A percentile compares a stretch with the other conserved stretches of the same genome.
Evolutionary conservation across 2,113 vertebrate species (phyloP).

Genomic region (Tichodroma muraria): DNA sequence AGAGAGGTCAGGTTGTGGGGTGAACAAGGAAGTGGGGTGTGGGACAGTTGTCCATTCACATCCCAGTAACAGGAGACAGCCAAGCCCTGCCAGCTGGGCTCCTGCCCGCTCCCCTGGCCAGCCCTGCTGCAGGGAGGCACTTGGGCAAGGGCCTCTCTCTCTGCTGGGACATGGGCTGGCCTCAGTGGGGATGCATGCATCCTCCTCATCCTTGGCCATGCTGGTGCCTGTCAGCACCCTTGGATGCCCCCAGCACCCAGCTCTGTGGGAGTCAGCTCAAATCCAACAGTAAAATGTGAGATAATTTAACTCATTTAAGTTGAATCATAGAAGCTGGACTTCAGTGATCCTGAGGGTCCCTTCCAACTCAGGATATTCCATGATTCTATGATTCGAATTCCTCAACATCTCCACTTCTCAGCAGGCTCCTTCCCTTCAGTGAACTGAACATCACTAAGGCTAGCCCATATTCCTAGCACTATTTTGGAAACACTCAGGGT

Average conservation of each 20-base stretch:
- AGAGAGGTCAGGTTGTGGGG: not conserved
- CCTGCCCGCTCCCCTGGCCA: not conserved
- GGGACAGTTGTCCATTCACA: not conserved
- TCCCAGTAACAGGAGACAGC: not conserved
- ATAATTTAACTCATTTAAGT: not conserved
- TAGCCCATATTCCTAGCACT: not conserved
- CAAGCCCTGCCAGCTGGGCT: not conserved
- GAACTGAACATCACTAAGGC: not conserved
- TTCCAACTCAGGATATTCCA: not conserved
- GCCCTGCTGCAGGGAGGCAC: not conserved
- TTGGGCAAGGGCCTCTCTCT: rapidly evolving
- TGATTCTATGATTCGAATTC: not conserved
- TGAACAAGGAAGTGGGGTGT: rapidly evolving
- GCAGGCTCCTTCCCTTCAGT: not conserved
- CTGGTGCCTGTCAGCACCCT: not conserved
- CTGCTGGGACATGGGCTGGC: not conserved
- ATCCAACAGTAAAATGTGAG: not conserved
- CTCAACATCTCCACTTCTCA: not conserved
- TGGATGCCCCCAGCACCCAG: not conserved
- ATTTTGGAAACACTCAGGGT: not conserved
- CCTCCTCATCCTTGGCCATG: not conserved
- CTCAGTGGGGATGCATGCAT: rapidly evolving
- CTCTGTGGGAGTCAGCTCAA: not conserved
- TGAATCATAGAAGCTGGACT: not conserved
- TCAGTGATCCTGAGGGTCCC: not conserved